A percentile compares a stretch with the other conserved stretches of the same genome.
These are phyloP conservation scores for Drosophila sucinea DNA, from an alignment of 1,140 invertebrate genomes.

Conservation along the genomic window DNA sequence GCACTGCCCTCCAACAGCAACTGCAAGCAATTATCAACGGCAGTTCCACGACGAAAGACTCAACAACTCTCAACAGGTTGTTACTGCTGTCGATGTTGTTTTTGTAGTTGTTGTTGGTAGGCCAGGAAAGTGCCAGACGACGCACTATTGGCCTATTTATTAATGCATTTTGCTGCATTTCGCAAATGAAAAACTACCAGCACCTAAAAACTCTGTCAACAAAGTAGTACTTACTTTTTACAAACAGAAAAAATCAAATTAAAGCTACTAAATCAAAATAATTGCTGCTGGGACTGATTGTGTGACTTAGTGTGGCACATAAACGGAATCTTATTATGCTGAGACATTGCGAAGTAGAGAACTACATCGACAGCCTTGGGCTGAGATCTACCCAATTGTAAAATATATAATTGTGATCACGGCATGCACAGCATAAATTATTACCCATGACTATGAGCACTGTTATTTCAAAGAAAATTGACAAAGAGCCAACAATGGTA, in stretches of 20 bases:
- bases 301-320: too few species aligned
- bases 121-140: constrained; percentile 51
- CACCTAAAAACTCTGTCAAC: constrained; percentile 42
- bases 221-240: constrained; percentile 56
- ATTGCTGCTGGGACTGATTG: too few species aligned
- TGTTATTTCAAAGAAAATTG: constrained; percentile 37
- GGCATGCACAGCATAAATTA: constrained; percentile 36
- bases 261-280: too few species aligned
- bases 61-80: constrained; percentile 48
- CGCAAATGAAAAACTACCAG: constrained; percentile 59
- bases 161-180: constrained; percentile 51
- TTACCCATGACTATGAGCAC: constrained; percentile 31
- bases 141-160: constrained; percentile 56
- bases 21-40: constrained; percentile 32
- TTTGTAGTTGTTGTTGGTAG: too few species aligned
- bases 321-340: too few species aligned
- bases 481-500: constrained; percentile 62
- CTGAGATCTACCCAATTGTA: neutral
- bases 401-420: constrained; percentile 25
- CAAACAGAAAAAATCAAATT: constrained; percentile 20
- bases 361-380: too few species aligned
- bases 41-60: constrained; percentile 41
- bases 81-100: neutral
- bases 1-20: neutral
- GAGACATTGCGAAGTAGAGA: too few species aligned